Evolutionary conservation across 2,888 invertebrate species (phyloP), one percentile per base, ranked within the genome.

Genomic region (Pristionchus fissidentatus): DNA sequence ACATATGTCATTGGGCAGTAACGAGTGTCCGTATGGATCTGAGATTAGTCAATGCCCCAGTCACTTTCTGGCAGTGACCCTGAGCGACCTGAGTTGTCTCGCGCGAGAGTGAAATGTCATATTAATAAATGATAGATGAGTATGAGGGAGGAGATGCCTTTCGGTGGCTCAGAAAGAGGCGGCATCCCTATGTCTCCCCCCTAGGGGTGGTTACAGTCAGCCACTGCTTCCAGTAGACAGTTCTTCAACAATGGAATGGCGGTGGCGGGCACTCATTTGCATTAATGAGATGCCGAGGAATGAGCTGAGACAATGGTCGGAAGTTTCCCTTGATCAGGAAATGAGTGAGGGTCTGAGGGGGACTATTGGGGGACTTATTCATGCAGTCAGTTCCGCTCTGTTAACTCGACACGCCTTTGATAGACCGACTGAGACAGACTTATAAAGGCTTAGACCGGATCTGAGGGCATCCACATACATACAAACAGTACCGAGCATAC

Each of bases 311-410:
- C 66, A 66, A 66, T 35, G 38, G 66, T 38, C 66, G 66, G 41
- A 35, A 19, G 32, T 1, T 15, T n/a, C 15, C 38, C 66, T 66
- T 66, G 32, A 35, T 66, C 66, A 38, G 1, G 32, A 32, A 29
- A 10, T 49, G 13, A 15, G 13, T 49, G 10, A 10, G 10, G 19
- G 10, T 10, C 19, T 49, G 19, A 49, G 10, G 49, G 10, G 19
- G 13, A 49, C 19, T 19, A 15, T 15, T 10, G 19, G 19, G 19
- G 15, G 38, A 66, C 35, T 66, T 38, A 38, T 35, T 66, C 66
- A 66, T 66, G 8, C 66, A 66, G 32, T 66, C 66, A 35, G 32
- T 35, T 66, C 32, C 66, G 66, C 66, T 66, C 66, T 66, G 66
- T 66, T 66, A 66, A 66, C 32, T 66, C 38, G 32, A 66, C 15